phyloP scores from a whole-genome alignment of 2,797 vertebrate genomes.

The Myripristis jacobus region DNA sequence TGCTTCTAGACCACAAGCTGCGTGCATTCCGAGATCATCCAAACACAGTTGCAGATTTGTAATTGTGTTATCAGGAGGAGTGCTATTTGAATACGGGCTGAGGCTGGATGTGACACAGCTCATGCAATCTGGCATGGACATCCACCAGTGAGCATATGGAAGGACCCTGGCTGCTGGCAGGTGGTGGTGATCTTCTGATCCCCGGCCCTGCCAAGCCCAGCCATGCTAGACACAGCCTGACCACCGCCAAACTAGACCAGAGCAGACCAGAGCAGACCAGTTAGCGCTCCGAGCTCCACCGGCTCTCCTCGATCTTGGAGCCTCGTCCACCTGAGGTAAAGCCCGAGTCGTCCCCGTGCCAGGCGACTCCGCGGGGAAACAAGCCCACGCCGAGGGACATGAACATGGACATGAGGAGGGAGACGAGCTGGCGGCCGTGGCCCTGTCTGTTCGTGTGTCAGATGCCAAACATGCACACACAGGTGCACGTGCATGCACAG shows the following conservation, averaged over 20 bases:
- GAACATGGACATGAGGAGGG: conserved; percentile 56
- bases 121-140: conserved; percentile 63
- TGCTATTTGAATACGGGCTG: conserved; percentile 56
- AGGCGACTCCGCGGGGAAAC: conserved; percentile 59
- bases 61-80: conserved; percentile 54
- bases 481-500: neutral
- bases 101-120: conserved; percentile 71
- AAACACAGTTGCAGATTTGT: conserved; percentile 44
- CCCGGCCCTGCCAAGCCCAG: conserved; percentile 73
- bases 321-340: conserved; percentile 62
- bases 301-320: conserved; percentile 35
- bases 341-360: conserved; percentile 56
- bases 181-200: conserved; percentile 78
- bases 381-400: conserved; percentile 68
- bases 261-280: conserved; percentile 69
- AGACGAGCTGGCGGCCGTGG: conserved; percentile 58
- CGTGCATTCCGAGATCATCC: conserved; percentile 40
- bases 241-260: conserved; percentile 70
- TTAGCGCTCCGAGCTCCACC: conserved; percentile 48
- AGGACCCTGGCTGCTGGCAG: conserved; percentile 78
- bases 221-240: conserved; percentile 76
- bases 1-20: conserved; percentile 40
- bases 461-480: conserved; percentile 45
- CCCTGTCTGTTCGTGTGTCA: conserved; percentile 56
- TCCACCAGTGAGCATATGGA: conserved; percentile 80